Base-by-base conservation (phyloP, 2,797 vertebrate species). In the Coregonus sp. region DNA sequence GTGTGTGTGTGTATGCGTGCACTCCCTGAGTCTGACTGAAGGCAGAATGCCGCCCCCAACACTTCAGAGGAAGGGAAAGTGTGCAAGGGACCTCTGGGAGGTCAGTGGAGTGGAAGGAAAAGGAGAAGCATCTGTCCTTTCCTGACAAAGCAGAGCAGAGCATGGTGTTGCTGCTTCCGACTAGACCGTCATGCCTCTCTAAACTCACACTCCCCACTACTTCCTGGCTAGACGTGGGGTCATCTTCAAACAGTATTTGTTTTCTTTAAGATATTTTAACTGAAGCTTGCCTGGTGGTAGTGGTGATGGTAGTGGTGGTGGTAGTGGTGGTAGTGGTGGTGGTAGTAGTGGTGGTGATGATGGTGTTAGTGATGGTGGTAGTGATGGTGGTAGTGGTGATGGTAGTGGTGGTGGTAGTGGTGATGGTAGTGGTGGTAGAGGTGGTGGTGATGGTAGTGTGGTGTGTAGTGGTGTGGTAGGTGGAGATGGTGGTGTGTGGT, bases 41-140 rank as follows among this genome's bases (percentile, higher is more conserved):
- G 75, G 50, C 81, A 70, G 56, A 31, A 52, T 29, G 72, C 75
- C 83, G 73, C 86, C 88, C 84, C 82, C 83, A 88, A 88, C 87
- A 76, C 86, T 91, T 63, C 1, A 59, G 82, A 82, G 92, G 91
- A 92, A 89, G 87, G 86, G 83, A 85, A 91, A 76, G 86, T 90
- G 90, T 93, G 90, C 89, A 86, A 80, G 84, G 87, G 91, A 88
- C 91, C 83, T 85, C 75, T 35, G 66, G 65, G 88, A 92, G 93
- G 91, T 93, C 92, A 89, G 77, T 72, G 86, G 86, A 84, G 78
- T 87, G 86, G 89, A 92, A 93, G 91, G 88, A 91, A 92, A 84
- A 87, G 82, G 84, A 88, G 88, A 88, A 63, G 50, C 85, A 89
- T 91, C 74, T 81, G 75, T 90, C 78, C 83, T 86, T 81, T 86